Conservation (phyloP, 2,797 vertebrate species). For the Sebastolobus alascanus region DNA sequence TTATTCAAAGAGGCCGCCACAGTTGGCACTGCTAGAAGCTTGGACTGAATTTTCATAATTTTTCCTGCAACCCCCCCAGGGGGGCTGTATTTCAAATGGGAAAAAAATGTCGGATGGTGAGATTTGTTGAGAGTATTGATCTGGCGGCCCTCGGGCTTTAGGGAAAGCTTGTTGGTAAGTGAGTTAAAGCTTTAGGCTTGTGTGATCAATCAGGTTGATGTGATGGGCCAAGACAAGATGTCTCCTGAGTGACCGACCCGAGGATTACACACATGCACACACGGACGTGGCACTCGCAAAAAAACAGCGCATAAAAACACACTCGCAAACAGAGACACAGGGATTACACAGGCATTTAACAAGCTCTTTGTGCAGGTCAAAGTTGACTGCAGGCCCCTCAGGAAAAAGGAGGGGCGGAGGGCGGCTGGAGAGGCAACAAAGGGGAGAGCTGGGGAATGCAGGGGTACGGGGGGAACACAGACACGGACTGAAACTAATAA, state of each 20-base stretch:
- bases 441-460: conserved; percentile 61
- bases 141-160: conserved; percentile 1
- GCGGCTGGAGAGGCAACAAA: conserved; percentile 28
- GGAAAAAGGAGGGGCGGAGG: conserved; percentile 49
- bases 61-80: conserved; percentile 14
- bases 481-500: conserved; percentile 50
- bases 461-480: conserved; percentile 47
- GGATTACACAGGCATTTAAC: conserved; percentile 87
- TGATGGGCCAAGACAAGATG: conserved; percentile 74
- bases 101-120: background rate
- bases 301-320: conserved; percentile 38
- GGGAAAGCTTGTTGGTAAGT: conserved; percentile 44
- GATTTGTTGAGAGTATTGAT: conserved; percentile 41
- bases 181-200: conserved; percentile 45
- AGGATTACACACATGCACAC: conserved; percentile 54
- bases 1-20: conserved; percentile 57
- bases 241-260: conserved; percentile 64
- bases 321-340: conserved; percentile 62
- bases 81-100: conserved; percentile 14
- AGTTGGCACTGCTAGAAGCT: conserved; percentile 11
- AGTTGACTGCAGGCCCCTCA: conserved; percentile 81
- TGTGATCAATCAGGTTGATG: conserved; percentile 70
- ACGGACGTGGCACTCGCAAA: conserved; percentile 5
- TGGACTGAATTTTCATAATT: conserved; percentile 26
- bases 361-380: conserved; percentile 84